phyloP scores from a whole-genome alignment of 2,888 invertebrate species.

The Drosophila macrospina region DNA sequence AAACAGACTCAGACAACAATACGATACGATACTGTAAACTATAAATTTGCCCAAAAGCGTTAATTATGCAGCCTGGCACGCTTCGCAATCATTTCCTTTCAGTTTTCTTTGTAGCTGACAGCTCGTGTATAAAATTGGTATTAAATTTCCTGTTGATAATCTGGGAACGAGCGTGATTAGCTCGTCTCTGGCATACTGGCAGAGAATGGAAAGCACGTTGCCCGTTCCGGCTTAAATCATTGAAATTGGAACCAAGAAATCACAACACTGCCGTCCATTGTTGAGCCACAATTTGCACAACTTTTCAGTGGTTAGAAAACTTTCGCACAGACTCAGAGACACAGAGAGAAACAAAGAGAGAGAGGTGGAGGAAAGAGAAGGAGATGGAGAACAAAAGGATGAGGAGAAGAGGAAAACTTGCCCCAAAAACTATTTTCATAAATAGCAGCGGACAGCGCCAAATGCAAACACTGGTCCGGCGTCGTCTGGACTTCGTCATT shows the following conservation, averaged over 20 bases:
- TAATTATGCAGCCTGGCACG: slow-evolving; percentile 46
- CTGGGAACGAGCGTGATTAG: slow-evolving; percentile 56
- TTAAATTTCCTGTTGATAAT: slow-evolving; percentile 34
- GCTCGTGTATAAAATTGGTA: slow-evolving; percentile 25
- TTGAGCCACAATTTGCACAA: slow-evolving; percentile 76
- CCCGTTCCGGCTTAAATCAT: slow-evolving; percentile 46
- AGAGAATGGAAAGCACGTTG: slow-evolving; percentile 20
- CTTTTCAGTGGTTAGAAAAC: slow-evolving; percentile 76
- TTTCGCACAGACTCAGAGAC: slow-evolving; percentile 45
- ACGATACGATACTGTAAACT: slow-evolving; percentile 37
- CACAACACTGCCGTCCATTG: slow-evolving; percentile 66
- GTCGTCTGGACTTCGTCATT: slow-evolving; percentile 63
- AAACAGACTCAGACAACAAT: slow-evolving; percentile 1
- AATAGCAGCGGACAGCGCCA: slow-evolving; percentile 69
- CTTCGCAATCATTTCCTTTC: slow-evolving; percentile 7
- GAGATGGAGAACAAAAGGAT: not conserved
- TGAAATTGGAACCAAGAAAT: slow-evolving; percentile 73
- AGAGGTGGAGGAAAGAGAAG: not conserved
- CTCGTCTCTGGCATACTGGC: slow-evolving; percentile 16
- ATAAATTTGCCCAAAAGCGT: slow-evolving; percentile 27
- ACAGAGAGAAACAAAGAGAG: no score
- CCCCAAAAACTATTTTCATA: slow-evolving; percentile 75
- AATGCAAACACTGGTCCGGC: slow-evolving; percentile 59
- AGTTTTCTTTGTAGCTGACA: slow-evolving; percentile 5
- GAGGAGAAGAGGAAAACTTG: slow-evolving; percentile 40